Evolutionary conservation across 2,888 invertebrate genomes (phyloP).

Genomic region (Mycalesis mineus): DNA sequence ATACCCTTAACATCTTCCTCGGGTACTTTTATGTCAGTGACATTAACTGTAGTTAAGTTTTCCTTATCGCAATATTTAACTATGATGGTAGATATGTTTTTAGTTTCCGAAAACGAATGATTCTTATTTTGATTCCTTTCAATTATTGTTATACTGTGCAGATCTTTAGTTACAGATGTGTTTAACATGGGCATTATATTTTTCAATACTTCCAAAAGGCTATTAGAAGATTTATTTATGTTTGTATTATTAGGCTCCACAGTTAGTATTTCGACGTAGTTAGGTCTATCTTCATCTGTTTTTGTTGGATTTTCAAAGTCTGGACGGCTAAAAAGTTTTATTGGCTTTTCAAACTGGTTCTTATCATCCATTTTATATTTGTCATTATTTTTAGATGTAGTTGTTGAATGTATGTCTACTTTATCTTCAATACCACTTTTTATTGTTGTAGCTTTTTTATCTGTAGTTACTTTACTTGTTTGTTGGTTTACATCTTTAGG

Average conservation of each 20-base stretch:
- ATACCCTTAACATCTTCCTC: constrained; percentile 32
- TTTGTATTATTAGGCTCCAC: constrained; percentile 63
- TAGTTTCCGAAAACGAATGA: constrained; percentile 55
- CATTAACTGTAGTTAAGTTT: constrained; percentile 25
- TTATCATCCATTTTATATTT: constrained; percentile 21
- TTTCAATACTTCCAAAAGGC: constrained; percentile 65
- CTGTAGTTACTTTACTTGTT: constrained; percentile 26
- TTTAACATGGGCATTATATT: constrained; percentile 70
- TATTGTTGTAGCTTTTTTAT: constrained; percentile 40
- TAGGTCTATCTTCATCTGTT: constrained; percentile 37
- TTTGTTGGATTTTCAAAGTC: constrained; percentile 22
- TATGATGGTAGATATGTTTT: constrained; percentile 66
- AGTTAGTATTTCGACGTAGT: constrained; percentile 63
- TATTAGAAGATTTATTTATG: constrained; percentile 49
- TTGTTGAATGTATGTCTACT: constrained; percentile 37
- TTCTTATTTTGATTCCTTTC: constrained; percentile 63
- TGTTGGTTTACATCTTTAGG: constrained; percentile 31
- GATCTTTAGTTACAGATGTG: constrained; percentile 56
- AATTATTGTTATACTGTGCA: constrained; percentile 68
- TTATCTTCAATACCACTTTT: constrained; percentile 62
- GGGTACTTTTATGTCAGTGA: constrained; percentile 26
- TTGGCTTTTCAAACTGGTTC: constrained; percentile 15
- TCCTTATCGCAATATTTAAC: constrained; percentile 66
- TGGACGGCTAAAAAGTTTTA: constrained; percentile 12
- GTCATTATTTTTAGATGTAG: constrained; percentile 18